Conservation (phyloP, 2,113 vertebrate species). For the Macrotus californicus region DNA sequence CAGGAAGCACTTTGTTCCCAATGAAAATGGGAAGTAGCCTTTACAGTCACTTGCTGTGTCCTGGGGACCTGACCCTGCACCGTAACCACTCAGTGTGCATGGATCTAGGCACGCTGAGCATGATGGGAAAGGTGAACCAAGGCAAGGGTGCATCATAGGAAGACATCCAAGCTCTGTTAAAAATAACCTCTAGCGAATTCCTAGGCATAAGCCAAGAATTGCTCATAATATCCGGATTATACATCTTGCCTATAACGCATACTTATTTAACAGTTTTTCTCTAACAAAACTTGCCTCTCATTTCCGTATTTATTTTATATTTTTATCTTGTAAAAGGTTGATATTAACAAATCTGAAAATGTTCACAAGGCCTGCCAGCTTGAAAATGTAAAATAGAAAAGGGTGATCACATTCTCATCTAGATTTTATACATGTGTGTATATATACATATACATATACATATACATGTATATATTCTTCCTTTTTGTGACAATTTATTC, state of each 20-base stretch:
- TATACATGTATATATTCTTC: background rate
- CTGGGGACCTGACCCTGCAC: background rate
- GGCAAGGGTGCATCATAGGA: conserved; percentile 5
- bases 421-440: background rate
- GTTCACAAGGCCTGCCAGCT: background rate
- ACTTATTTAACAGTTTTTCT: conserved; percentile 33
- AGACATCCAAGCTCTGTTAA: background rate
- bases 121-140: background rate
- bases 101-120: background rate
- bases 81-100: background rate
- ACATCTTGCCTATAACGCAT: background rate
- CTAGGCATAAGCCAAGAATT: background rate
- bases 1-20: background rate
- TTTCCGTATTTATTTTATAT: conserved; percentile 42
- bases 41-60: background rate
- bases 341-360: conserved; percentile 37
- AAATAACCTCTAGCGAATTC: conserved; percentile 38
- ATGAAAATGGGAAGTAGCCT: background rate
- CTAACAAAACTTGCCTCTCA: background rate
- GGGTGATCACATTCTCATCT: background rate
- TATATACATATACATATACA: background rate
- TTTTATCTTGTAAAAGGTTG: conserved; percentile 36
- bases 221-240: conserved; percentile 8
- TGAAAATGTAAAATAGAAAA: background rate
- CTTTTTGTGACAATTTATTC: background rate